Percentiles rank a stretch among this genome's conserved stretches.
Conservation (phyloP, 92 coral and sea anemone genomes). For the Porites evermanni region DNA sequence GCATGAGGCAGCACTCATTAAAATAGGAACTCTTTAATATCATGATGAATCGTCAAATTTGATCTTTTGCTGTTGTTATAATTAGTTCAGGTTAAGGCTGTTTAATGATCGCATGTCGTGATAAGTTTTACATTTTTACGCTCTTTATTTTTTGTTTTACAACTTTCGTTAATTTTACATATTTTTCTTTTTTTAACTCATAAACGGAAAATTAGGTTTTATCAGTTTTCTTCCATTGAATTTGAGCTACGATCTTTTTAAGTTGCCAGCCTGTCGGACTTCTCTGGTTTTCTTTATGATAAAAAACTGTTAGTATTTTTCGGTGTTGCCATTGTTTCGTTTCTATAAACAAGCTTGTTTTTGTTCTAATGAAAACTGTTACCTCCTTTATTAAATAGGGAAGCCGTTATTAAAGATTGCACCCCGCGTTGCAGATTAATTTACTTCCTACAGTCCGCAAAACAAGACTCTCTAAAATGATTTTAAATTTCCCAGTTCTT, state of each 20-base stretch:
- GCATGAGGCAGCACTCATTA: not conserved
- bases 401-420: slow-evolving; percentile 8
- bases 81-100: not conserved
- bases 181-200: not conserved
- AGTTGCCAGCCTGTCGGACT: too few relatives aligned
- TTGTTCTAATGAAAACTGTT: slow-evolving; percentile 15
- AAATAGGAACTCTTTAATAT: not conserved
- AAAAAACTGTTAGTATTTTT: not conserved
- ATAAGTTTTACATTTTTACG: not conserved
- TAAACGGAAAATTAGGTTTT: too few relatives aligned
- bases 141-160: not conserved
- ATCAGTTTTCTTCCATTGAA: too few relatives aligned
- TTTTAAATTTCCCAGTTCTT: not conserved
- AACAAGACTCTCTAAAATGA: slow-evolving; percentile 11
- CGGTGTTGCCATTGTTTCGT: not conserved
- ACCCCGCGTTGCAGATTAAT: slow-evolving; percentile 37
- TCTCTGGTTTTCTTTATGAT: not conserved
- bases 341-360: slow-evolving; percentile 24
- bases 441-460: slow-evolving; percentile 30
- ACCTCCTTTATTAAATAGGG: slow-evolving; percentile 16
- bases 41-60: too few relatives aligned
- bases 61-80: not conserved
- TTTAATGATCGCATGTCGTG: not conserved
- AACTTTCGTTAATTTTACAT: not conserved
- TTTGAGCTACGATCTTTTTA: too few relatives aligned